Percentiles rank a stretch among this genome's conserved stretches.
phyloP scores from a whole-genome alignment of 2,113 vertebrate genomes.

The Onychostoma macrolepis region DNA sequence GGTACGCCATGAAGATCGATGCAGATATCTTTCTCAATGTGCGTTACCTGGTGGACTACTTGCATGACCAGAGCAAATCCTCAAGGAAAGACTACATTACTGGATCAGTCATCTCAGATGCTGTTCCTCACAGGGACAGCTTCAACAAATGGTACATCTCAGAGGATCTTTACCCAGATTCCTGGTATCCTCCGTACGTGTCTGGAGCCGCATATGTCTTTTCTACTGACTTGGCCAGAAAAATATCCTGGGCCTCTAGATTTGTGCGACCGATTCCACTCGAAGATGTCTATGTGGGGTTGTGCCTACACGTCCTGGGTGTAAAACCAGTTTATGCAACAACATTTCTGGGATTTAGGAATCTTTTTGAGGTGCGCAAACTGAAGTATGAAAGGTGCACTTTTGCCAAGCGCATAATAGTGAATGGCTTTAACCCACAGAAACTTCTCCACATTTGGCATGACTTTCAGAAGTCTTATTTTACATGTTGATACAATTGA shows the following conservation, averaged over 20 bases:
- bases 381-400: conserved; percentile 73
- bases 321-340: conserved; percentile 65
- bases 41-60: conserved; percentile 46
- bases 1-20: conserved; percentile 81
- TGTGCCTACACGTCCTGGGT: conserved; percentile 72
- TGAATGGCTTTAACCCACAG: conserved; percentile 64
- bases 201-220: conserved; percentile 80
- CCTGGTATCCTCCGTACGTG: conserved; percentile 73
- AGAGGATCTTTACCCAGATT: conserved; percentile 61
- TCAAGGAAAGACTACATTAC: conserved; percentile 57
- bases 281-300: conserved; percentile 84
- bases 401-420: conserved; percentile 63
- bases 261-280: conserved; percentile 69
- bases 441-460: conserved; percentile 68
- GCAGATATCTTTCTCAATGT: conserved; percentile 80
- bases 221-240: conserved; percentile 69
- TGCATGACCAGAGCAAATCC: conserved; percentile 54
- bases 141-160: conserved; percentile 78
- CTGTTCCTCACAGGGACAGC: conserved; percentile 59
- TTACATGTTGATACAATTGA: conserved; percentile 63
- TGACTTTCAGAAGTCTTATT: conserved; percentile 62
- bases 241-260: conserved; percentile 72
- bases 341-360: conserved; percentile 53
- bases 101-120: conserved; percentile 63
- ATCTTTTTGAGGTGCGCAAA: conserved; percentile 65